A percentile compares a stretch with the other conserved stretches of the same genome.
Evolutionary conservation across 2,888 invertebrate species (phyloP).

Genomic region (Sphaeridia pumilis): DNA sequence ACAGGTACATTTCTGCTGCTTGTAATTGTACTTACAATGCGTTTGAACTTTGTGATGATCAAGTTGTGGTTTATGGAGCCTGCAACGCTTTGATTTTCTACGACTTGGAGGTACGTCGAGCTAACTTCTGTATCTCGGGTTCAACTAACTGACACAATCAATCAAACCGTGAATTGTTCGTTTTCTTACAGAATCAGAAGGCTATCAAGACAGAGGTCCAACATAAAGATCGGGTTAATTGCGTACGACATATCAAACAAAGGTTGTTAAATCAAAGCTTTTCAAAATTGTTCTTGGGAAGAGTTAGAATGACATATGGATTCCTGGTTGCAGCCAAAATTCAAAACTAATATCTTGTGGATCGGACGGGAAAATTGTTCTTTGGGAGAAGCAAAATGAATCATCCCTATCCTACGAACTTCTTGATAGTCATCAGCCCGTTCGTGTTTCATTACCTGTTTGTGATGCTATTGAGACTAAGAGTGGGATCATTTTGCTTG

Average conservation of each 20-base stretch:
- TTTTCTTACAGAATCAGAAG: constrained; percentile 46
- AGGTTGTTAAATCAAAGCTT: too few species aligned
- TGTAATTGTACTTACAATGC: constrained; percentile 34
- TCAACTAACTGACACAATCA: neutral
- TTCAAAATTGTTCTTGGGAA: too few species aligned
- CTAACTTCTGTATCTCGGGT: neutral
- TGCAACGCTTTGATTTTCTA: constrained; percentile 28
- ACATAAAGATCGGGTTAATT: constrained; percentile 62
- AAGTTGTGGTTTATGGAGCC: constrained; percentile 24
- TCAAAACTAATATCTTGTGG: constrained; percentile 24
- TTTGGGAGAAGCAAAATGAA: constrained; percentile 25
- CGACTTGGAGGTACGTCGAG: constrained; percentile 22
- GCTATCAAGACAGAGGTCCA: constrained; percentile 48
- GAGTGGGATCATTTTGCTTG: constrained; percentile 13
- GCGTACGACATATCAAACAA: constrained; percentile 52
- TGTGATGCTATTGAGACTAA: constrained; percentile 24
- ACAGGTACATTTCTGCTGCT: constrained; percentile 28
- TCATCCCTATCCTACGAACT: neutral
- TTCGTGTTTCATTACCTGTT: constrained; percentile 20
- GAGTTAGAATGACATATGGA: too few species aligned
- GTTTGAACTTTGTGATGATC: constrained; percentile 21
- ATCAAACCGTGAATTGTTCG: neutral
- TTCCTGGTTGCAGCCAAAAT: too few species aligned
- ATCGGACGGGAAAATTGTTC: constrained; percentile 20
- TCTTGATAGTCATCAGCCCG: neutral